A percentile compares a stretch with the other conserved stretches of the same genome.
Evolutionary conservation across 2,113 vertebrate genomes (phyloP).

Genomic region (Ciconia boyciana): DNA sequence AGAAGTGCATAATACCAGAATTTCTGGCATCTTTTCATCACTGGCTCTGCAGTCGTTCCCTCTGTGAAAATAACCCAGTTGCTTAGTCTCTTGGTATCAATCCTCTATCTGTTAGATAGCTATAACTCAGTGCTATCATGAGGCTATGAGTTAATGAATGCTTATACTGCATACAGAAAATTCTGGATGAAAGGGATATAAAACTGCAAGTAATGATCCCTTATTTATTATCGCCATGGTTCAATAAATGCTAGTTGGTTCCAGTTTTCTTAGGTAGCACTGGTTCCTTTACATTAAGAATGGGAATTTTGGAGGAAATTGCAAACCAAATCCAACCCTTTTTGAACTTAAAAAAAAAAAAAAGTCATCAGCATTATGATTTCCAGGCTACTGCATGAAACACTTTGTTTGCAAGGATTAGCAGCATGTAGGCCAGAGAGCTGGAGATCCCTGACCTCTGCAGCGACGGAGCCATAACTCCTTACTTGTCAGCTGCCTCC

Average conservation of each 20-base stretch:
- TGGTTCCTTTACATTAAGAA: background rate
- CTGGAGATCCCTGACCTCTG: background rate
- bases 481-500: background rate
- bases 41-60: background rate
- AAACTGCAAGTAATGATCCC: background rate
- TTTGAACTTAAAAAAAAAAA: background rate
- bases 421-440: background rate
- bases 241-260: background rate
- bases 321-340: background rate
- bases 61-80: slow-evolving; percentile 15
- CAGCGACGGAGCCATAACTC: background rate
- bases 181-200: background rate
- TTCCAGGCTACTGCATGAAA: background rate
- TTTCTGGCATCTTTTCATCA: background rate
- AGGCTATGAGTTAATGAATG: background rate
- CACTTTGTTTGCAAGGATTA: background rate
- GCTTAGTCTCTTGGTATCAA: background rate
- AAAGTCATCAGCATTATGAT: background rate
- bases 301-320: background rate
- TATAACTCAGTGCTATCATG: background rate
- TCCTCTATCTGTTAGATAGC: background rate
- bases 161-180: background rate
- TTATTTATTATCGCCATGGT: background rate
- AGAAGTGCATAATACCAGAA: background rate
- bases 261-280: background rate